A percentile compares a stretch with the other conserved stretches of the same genome.
These are phyloP conservation scores for Chanos chanos DNA, from an alignment of 2,797 vertebrate species.

Conservation along the genomic window DNA sequence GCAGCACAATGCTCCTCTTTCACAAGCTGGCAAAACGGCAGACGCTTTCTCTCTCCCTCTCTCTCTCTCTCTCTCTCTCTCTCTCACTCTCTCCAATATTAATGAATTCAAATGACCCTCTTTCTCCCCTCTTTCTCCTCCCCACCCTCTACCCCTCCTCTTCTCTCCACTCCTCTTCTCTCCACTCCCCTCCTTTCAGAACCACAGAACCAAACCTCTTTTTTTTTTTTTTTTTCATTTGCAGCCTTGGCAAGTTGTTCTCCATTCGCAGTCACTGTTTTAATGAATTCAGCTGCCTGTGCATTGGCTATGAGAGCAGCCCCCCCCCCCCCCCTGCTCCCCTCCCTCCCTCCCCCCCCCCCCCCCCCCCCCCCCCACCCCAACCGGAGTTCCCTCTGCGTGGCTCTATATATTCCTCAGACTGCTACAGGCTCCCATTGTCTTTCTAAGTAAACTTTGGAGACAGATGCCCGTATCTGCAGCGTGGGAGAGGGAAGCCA, in stretches of 20 bases:
- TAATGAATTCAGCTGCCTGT: slow-evolving; percentile 90
- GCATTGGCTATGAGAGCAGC: slow-evolving; percentile 76
- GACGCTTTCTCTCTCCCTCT: slow-evolving; percentile 28
- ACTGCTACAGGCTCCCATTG: slow-evolving; percentile 66
- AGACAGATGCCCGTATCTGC: slow-evolving; percentile 69
- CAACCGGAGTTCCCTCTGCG: slow-evolving; percentile 53
- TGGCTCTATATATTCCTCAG: slow-evolving; percentile 81
- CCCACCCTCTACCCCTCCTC: slow-evolving; percentile 38
- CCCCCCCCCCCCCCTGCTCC: slow-evolving; percentile 58
- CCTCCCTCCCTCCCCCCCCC: slow-evolving; percentile 50
- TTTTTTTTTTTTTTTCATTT: no score
- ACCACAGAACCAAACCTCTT: slow-evolving; percentile 72
- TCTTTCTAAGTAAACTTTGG: slow-evolving; percentile 68
- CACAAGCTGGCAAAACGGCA: slow-evolving; percentile 53
- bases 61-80: slow-evolving; percentile 17
- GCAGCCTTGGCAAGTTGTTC: slow-evolving; percentile 78
- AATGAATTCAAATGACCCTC: slow-evolving; percentile 73
- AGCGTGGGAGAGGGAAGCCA: slow-evolving; percentile 55
- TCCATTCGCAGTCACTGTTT: slow-evolving; percentile 80
- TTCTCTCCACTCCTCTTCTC: slow-evolving; percentile 51
- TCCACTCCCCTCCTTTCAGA: slow-evolving; percentile 57
- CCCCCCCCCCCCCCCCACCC: slow-evolving; percentile 47
- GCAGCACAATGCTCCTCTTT: slow-evolving; percentile 79
- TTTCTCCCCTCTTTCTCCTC: slow-evolving; percentile 40
- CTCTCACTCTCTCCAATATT: slow-evolving; percentile 53